These are phyloP conservation scores for Carposina sasakii DNA, from an alignment of 1,140 invertebrate species.

Conservation along the genomic window DNA sequence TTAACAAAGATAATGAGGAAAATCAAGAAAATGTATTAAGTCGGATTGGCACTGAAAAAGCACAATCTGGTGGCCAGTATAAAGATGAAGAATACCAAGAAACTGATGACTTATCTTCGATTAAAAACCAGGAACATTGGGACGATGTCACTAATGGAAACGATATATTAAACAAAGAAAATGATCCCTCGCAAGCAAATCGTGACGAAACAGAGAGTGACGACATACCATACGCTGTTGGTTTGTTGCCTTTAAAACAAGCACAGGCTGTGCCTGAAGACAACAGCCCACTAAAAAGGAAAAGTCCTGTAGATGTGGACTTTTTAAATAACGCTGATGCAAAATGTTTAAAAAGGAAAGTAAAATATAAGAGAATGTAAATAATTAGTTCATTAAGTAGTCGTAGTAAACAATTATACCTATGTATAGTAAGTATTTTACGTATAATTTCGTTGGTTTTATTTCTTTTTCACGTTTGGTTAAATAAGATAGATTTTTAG, in stretches of 20 bases:
- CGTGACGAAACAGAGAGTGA: conserved; percentile 23
- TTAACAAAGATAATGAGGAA: conserved; percentile 15
- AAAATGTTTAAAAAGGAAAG: conserved; percentile 60
- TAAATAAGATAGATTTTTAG: too few species aligned
- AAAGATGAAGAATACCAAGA: too few species aligned
- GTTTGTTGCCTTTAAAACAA: conserved; percentile 52
- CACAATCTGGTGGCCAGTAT: too few species aligned
- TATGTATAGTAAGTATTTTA: too few species aligned
- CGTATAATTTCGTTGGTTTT: too few species aligned
- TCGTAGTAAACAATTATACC: too few species aligned
- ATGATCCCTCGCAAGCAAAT: conserved; percentile 12
- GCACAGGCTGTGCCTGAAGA: conserved; percentile 33
- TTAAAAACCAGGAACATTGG: conserved; percentile 24
- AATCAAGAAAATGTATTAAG: conserved; percentile 13
- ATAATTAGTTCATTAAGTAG: too few species aligned
- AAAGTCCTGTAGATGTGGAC: conserved; percentile 33
- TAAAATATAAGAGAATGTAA: conserved; percentile 54
- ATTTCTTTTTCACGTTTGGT: too few species aligned
- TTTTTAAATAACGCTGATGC: conserved; percentile 42
- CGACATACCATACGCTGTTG: conserved; percentile 59
- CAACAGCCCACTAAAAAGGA: conserved; percentile 40
- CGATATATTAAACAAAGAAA: conserved; percentile 25
- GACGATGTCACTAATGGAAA: conserved; percentile 20
- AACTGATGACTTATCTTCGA: conserved; percentile 27
- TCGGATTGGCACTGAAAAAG: conserved; percentile 15